Evolutionary conservation across 37 sponge, comb jelly and placozoan genomes (phyloP), one percentile per base, ranked within the genome.

Genomic region (Cladorhizidae sp.): DNA sequence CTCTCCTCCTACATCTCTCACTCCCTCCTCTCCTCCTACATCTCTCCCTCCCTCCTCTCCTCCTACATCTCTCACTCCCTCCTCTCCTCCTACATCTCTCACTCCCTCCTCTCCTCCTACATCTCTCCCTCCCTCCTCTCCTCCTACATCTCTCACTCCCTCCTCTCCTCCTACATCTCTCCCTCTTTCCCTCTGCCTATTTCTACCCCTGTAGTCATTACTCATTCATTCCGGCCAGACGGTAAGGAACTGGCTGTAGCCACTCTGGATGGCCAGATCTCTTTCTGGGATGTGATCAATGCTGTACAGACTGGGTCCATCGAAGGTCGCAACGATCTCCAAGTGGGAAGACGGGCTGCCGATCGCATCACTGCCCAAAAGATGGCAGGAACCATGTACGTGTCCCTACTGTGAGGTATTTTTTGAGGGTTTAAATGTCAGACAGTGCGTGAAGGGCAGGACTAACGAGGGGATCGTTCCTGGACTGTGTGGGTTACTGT

Each of bases 161-260:
- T 78, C 69, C 57, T 9, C 32, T 42, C 23, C 50, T 64, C 80
- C 5, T 67, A 36, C 51, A 9, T 22, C 33, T 65, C 2, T 31
- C 35, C 35, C 54, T 65, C 68, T 33, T 31, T 39, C 68, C 25
- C 40, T 45, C 80, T 65, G 69, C 40, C 80, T 26, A 68, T 65
- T 28, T 40, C 52, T 42, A 5, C 57, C 51, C 35, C 40, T 32
- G 3, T 36, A 65, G 96, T 86, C 40, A 43, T 90, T 23, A 67
- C 83, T 64, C 40, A 93, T 42, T 70, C 80, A 8, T 92, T 81
- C 59, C 28, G 86, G 25, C 96, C 93, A 17, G 86, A 93, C 79
- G 96, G 96, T 21, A 37, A 72, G 26, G 79, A 93, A 68, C 65
- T 98, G 28, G 94, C 99, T 71, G 99, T 98, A 17, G 73, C 94